Evolutionary conservation across 2,113 vertebrate species (phyloP), one percentile per base, ranked within the genome.

Genomic region (Hiodon tergisus): DNA sequence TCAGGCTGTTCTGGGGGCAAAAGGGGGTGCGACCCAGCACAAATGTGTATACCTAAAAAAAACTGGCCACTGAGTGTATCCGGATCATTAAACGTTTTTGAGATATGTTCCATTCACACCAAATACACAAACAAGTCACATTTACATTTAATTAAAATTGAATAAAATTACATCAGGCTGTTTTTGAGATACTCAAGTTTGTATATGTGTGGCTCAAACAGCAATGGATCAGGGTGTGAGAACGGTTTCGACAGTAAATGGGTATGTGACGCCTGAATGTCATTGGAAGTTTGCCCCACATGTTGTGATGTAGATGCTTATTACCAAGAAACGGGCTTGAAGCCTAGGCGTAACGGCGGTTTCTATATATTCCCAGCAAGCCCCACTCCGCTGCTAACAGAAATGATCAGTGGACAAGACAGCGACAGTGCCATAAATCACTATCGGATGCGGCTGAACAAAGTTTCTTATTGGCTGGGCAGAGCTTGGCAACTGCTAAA

Each of bases 401-500:
- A 81, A 76, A 86, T 84, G 89, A 89, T 88, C 31, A 60, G 83
- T 68, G 82, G 88, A 81, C 74, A 81, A 76, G 83, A 87, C 84
- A 86, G 78, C 76, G 85, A 86, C 81, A 73, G 76, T 80, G 84
- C 83, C 87, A 85, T 93, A 92, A 87, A 89, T 94, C 89, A 91
- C 57, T 90, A 88, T 84, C 91, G 85, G 55, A 85, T 83, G 79
- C 82, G 83, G 78, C 82, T 88, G 85, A 90, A 77, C 80, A 79
- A 75, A 80, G 84, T 79, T 89, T 94, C 86, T 92, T 81, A 90
- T 83, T 94, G 87, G 89, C 86, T 94, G 85, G 71, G 86, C 83
- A 88, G 85, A 81, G 88, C 80, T 81, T 83, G 11, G 57, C 77
- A 86, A 79, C 78, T 82, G 85, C 86, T 88, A 86, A 92, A 87